Evolutionary conservation across 1,140 invertebrate genomes (phyloP).

Genomic region (Pentalonia nigronervosa): DNA sequence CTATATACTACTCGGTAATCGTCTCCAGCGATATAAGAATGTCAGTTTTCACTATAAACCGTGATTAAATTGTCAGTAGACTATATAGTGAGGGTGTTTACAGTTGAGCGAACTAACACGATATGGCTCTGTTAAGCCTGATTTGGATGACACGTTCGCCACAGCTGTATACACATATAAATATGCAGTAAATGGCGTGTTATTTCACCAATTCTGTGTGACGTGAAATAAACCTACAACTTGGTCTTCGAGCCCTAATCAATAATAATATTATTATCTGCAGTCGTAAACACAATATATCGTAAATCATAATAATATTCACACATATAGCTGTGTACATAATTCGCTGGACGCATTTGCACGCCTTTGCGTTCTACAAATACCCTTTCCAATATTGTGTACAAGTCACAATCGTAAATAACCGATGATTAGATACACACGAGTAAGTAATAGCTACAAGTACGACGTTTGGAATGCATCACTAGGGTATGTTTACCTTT

Average conservation of each 20-base stretch:
- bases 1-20: neutral
- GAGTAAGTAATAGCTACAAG: neutral
- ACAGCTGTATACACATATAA: neutral
- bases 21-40: neutral
- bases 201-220: neutral
- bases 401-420: too few relatives aligned
- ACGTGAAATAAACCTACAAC: neutral
- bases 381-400: neutral
- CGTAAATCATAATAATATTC: neutral
- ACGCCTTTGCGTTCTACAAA: neutral
- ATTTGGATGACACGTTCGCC: neutral
- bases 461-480: neutral
- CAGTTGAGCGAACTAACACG: neutral
- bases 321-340: neutral
- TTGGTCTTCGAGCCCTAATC: neutral
- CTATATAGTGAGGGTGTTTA: neutral
- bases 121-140: neutral
- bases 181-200: neutral
- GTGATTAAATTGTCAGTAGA: neutral
- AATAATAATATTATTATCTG: neutral
- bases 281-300: neutral
- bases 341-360: neutral
- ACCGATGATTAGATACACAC: too few relatives aligned
- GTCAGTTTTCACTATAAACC: neutral
- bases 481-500: neutral